Base-by-base conservation (phyloP, 2,113 vertebrate genomes). In the Misgurnus mizolepis region DNA sequence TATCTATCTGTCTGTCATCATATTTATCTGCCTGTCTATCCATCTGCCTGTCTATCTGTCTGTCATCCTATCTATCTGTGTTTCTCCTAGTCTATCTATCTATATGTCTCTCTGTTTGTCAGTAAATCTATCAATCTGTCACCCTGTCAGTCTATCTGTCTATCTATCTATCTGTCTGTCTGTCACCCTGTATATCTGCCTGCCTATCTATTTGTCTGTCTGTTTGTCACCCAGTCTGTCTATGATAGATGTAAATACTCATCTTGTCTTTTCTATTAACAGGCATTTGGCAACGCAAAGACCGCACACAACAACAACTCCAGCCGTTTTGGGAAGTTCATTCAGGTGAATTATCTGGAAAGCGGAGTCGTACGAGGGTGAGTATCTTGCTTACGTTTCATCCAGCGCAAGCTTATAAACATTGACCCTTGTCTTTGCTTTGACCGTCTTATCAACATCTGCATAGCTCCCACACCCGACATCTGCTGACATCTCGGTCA, bases 221-320 rank as follows among this genome's bases (percentile, higher is more conserved):
- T 17, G 7, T 66, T 8, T 45, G 8, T 45, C 43, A 7, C 27
- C 27, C 27, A 2, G 27, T 34, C 27, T 34, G 27, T 34, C 3
- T 34, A 3, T 34, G 27, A 2, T 15, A 27, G 40, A 10, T 55
- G 47, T 6, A 79, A 5, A 11, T 17, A 39, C 7, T 6, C 6
- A 78, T 5, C 82, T 53, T 40, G 18, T 80, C 14, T 80, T 50
- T 81, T 83, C 7, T 83, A 55, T 80, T 56, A 39, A 27, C 87
- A 94, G 93, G 98, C 98, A 15, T 99, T 99, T 78, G 98, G 98
- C 53, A 99, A 99, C 0, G 98, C 98, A 67, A 99, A 99, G 90
- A 99, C 98, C 0, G 98, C 98, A 40, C 96, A 99, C 87, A 99
- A 99, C 93, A 97, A 99, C 90, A 99, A 99, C 90, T 99, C 98